Percentiles rank a stretch among this genome's conserved stretches.
Evolutionary conservation across 2,113 vertebrate species (phyloP).

Genomic region (Willisornis vidua): DNA sequence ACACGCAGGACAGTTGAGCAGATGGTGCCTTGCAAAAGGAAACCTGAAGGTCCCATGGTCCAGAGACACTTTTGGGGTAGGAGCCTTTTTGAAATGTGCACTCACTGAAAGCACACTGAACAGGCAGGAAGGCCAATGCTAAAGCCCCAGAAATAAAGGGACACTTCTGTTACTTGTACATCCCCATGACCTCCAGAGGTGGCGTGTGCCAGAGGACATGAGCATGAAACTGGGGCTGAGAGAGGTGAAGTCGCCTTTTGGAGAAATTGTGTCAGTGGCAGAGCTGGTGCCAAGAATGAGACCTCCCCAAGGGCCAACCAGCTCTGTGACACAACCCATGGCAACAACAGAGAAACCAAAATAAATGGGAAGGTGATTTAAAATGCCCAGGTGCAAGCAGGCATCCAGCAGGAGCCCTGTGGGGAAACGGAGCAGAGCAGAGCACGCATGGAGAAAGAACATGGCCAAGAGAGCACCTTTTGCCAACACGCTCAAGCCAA

Average conservation of each 20-base stretch:
- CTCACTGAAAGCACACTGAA: background rate
- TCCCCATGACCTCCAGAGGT: no score
- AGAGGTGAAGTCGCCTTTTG: background rate
- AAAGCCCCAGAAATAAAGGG: background rate
- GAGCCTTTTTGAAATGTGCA: background rate
- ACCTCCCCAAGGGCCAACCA: background rate
- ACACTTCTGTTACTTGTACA: accelerated
- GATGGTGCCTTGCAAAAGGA: background rate
- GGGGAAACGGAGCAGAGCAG: background rate
- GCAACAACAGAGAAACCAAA: background rate
- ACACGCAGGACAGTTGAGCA: background rate
- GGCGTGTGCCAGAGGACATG: background rate
- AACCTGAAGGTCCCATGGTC: background rate
- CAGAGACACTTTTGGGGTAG: background rate
- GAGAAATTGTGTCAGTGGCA: background rate
- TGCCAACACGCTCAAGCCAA: background rate
- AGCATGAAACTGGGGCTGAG: background rate
- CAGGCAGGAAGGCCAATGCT: background rate
- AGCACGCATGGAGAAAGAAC: background rate
- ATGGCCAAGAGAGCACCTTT: background rate
- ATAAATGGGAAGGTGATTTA: background rate
- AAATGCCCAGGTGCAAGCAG: background rate
- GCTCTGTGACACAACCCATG: background rate
- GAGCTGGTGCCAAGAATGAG: background rate
- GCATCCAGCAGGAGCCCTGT: background rate